Base-by-base conservation (phyloP, 2,797 vertebrate species). In the Lateolabrax maculatus region DNA sequence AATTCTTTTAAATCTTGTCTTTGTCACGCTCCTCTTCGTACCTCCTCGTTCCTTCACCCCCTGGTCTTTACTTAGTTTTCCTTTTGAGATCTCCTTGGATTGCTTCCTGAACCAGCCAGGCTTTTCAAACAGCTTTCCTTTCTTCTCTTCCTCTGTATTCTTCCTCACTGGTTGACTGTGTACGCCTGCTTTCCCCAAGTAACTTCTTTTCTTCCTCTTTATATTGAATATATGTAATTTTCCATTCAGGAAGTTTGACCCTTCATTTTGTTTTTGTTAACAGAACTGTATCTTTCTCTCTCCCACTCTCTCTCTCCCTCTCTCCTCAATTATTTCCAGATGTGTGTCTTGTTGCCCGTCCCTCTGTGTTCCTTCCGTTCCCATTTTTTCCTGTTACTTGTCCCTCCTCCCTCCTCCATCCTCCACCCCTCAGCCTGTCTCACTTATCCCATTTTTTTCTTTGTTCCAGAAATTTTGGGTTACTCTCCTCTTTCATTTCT, bases 251-350 rank as follows among this genome's bases (percentile, higher is more conserved):
- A 71, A 12, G 16, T 37, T 84, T 62, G 56, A 25, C 5, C 25
- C 27, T 55, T n/a, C 18, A 31, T 57, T 75, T 81, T 66, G 56
- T 56, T 53, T 80, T 49, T 52, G 75, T 72, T 4, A 63, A 25
- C 44, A 68, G 27, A 66, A 11, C 46, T 39, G 2, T 3, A 13
- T 55, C 31, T 49, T 16, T 51, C 56, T 76, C 25, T 62, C 36
- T 55, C 75, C 58, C 58, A 58, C 62, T 62, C 46, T 60, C 65
- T 29, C 48, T 37, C 46, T 37, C 27, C 65, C 46, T 34, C 62
- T 62, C 37, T 51, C 39, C 31, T 73, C 62, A 80, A 92, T 83
- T 69, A 29, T 80, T 91, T 92, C 91, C 93, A 93, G 92, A 94
- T 92, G 90, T 89, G 58, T 79, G 64, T 72, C 34, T 48, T 73